Conservation (phyloP, 2,113 vertebrate genomes). For the Rhagologus leucostigma region DNA sequence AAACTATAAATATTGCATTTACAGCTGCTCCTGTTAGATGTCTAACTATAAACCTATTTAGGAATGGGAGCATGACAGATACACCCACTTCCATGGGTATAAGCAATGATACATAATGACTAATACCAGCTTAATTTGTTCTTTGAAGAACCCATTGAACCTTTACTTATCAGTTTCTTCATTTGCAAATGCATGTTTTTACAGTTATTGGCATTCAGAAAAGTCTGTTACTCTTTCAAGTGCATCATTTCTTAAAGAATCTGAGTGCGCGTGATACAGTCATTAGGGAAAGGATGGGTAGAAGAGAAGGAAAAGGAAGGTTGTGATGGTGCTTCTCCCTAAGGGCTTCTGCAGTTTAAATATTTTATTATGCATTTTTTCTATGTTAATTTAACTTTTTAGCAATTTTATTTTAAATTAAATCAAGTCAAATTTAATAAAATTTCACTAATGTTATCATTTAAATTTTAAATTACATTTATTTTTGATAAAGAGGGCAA, state of each 20-base stretch:
- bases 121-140: background rate
- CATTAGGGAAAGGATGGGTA: background rate
- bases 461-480: constrained; percentile 18
- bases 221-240: background rate
- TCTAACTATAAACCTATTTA: background rate
- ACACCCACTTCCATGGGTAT: background rate
- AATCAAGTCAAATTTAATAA: background rate
- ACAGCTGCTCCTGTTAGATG: constrained; percentile 13
- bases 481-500: background rate
- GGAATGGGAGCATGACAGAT: background rate
- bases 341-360: background rate
- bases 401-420: background rate
- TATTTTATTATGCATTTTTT: constrained; percentile 3
- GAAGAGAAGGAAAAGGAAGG: background rate
- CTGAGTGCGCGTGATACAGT: background rate
- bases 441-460: background rate
- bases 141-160: background rate
- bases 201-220: background rate
- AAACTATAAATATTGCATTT: constrained; percentile 18
- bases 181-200: background rate
- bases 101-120: background rate
- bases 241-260: background rate
- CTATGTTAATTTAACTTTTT: background rate
- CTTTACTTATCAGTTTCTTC: background rate
- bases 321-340: background rate